These are phyloP conservation scores for Dryadula phaetusa DNA, from an alignment of 2,888 invertebrate genomes.

Conservation along the genomic window DNA sequence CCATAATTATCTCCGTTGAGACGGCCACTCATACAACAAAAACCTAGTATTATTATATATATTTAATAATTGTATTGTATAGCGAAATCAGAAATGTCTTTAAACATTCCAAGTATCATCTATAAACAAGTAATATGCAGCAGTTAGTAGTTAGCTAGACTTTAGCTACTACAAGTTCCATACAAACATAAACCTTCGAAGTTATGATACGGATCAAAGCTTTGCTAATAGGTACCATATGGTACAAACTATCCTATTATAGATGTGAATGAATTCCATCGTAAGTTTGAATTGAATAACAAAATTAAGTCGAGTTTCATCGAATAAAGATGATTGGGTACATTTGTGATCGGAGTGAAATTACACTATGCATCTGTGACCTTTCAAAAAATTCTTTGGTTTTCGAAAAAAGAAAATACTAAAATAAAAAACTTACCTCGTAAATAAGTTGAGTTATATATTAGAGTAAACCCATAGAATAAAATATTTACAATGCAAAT, in stretches of 20 bases:
- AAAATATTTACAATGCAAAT: too few species aligned
- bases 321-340: slow-evolving; percentile 1
- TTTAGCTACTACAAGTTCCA: slow-evolving; percentile 25
- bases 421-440: too few species aligned
- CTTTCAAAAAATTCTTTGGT: neutral
- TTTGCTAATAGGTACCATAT: slow-evolving; percentile 28
- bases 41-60: neutral
- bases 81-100: too few species aligned
- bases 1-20: neutral
- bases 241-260: slow-evolving; percentile 20
- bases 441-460: too few species aligned
- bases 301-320: slow-evolving; percentile 18
- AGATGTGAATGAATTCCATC: slow-evolving; percentile 20
- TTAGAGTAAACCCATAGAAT: too few species aligned
- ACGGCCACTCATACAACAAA: neutral
- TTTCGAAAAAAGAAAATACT: neutral
- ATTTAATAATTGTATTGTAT: neutral
- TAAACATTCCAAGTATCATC: neutral
- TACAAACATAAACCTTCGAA: slow-evolving; percentile 26
- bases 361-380: neutral
- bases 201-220: slow-evolving; percentile 33
- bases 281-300: slow-evolving; percentile 25
- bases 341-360: neutral
- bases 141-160: slow-evolving; percentile 26
- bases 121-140: slow-evolving; percentile 8